Evolutionary conservation across 2,888 invertebrate species (phyloP), one percentile per base, ranked within the genome.

Genomic region (Anthophora plumipes): DNA sequence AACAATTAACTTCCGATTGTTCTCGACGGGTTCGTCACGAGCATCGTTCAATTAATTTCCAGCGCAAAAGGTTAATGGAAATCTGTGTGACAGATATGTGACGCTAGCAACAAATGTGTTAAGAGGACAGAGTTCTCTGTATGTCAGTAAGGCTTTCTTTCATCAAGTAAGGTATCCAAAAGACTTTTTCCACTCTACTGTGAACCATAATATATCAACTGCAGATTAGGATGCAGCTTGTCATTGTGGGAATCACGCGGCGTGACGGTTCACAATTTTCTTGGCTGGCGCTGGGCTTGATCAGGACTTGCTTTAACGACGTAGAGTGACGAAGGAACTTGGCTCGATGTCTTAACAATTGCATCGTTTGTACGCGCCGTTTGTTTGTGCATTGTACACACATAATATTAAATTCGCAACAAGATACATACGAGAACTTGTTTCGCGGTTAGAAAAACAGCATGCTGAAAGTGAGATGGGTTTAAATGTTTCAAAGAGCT

Each of bases 211-310:
- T 66, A 77, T 82, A 69, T 57, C 63, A 67, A 75, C 69, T 70
- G 54, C 55, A 82, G 82, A 84, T 84, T 84, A 70, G 84, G 76
- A 82, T 82, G 76, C 72, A 82, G 81, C 84, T 76, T 81, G 86
- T 85, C 82, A 81, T 63, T 64, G 75, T 31, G 69, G 52, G 69
- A 69, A 75, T 52, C 75, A 60, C 39, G 46, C 50, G 14, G 63
- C 77, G 50, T 75, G 75, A 63, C 74, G 75, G 14, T 25, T 75
- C 75, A 80, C 77, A 80, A 79, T 66, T 71, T 77, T 77, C 54
- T 70, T 55, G 41, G 52, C 64, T n/a, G 63, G 50, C 39, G 43
- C 31, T 22, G 48, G 66, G 25, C 67, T 68, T 69, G 77, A 79
- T 72, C 77, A 39, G 25, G 11, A 43, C 48, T 55, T 60, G 20